Conservation (phyloP, 2,113 vertebrate species). For the Turnix velox region DNA sequence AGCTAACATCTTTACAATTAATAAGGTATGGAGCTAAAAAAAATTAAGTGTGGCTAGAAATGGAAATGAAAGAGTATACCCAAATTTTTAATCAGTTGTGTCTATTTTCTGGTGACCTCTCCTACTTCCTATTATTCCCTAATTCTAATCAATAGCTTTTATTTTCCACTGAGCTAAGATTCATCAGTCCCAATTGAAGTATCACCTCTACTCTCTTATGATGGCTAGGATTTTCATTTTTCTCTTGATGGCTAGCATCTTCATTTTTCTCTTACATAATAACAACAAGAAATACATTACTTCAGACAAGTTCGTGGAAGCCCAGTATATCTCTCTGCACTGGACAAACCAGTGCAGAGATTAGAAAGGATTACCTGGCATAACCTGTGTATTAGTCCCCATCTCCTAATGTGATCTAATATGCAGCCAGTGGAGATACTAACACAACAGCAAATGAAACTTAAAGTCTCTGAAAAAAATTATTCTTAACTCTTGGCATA, state of each 20-base stretch:
- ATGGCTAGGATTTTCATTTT: not conserved
- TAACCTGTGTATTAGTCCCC: not conserved
- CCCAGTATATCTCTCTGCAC: not conserved
- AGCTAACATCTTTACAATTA: not conserved
- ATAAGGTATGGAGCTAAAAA: not conserved
- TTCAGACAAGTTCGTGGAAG: not conserved
- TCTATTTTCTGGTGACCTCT: not conserved
- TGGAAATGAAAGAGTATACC: not conserved
- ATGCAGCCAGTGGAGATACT: not conserved
- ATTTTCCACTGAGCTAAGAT: not conserved
- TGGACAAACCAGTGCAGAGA: not conserved
- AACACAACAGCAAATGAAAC: not conserved
- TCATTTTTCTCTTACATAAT: not conserved
- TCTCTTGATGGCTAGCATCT: not conserved
- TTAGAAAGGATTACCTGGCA: not conserved
- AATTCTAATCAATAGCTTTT: not conserved
- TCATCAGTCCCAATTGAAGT: not conserved
- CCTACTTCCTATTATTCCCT: not conserved
- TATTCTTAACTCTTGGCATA: not conserved
- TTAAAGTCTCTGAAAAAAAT: not conserved
- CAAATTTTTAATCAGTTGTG: not conserved
- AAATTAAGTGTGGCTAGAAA: not conserved
- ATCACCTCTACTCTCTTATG: not conserved
- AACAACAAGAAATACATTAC: not conserved
- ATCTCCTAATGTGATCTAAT: not conserved